Base-by-base conservation (phyloP, 2,797 vertebrate genomes). In the Triplophysa yarkandensis region DNA sequence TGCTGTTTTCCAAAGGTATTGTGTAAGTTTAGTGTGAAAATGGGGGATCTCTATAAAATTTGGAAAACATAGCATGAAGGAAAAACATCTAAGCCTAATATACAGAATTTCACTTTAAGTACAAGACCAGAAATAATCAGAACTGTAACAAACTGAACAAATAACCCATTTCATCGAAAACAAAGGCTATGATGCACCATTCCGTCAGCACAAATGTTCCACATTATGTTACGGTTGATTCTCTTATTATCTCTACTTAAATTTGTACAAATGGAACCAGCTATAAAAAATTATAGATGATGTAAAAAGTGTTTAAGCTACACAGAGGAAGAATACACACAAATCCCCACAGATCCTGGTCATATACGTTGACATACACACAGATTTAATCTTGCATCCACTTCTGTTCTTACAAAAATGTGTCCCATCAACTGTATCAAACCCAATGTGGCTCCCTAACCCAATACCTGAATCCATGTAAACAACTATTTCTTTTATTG, bases 81-180 rank as follows among this genome's bases (percentile, higher is more conserved):
- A 81, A 78, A 74, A 76, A 79, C 78, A 65, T 66, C 65, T 16
- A 55, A 14, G 52, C 13, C 52, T 52, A 77, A 62, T 60, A 70
- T 66, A 74, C 50, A 70, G 58, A 80, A 80, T 17, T 50, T 77
- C 75, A 84, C 84, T 77, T 73, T 77, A 83, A 86, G 80, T 80
- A 85, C 80, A 80, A 70, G 79, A 80, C 73, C 52, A 72, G 65
- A 82, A 78, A 78, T 25, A 72, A 77, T 67, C 61, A 2, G 23
- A 77, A 84, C 79, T 36, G 70, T 68, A 80, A 72, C 13, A 60
- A 71, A 76, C 39, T 10, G 57, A 76, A 77, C 41, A 4, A 76
- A 76, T 50, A 78, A 73, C 44, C 75, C 28, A 81, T 72, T 41
- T 19, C 82, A 72, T 81, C 68, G 43, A 75, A 63, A 74, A 83